Base-by-base conservation (phyloP, 2,113 vertebrate species). In the Panthera leo region DNA sequence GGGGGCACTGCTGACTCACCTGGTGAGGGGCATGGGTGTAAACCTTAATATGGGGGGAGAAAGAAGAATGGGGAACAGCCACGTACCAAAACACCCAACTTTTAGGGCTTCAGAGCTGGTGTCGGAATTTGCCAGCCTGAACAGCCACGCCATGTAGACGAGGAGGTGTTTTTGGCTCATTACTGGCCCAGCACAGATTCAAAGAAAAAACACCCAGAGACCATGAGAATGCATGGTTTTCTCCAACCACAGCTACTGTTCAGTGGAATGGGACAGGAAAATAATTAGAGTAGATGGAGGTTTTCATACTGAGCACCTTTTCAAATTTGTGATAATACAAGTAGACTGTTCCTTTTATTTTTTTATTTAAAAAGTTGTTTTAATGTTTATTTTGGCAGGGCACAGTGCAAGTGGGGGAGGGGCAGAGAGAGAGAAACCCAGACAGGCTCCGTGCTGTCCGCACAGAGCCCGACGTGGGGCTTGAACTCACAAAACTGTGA, bases 1-100 rank as follows among this genome's bases (percentile, higher is more conserved):
- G 65, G 53, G 5, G 36, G 53, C 53, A 45, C 7, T 61, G 70
- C 19, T 5, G 45, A 99, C 99, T 21, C 39, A 36, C 53, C 73
- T 0, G 5, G 67, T 2, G 2, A 76, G 23, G 42, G 42, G 6
- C 4, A 31, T 29, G 15, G 55, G 21, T 25, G 11, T 31, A 27
- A 85, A 48, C 31, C 4, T n/a, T 53, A 42, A 94, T 10, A 16
- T 9, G 19, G 19, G 27, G 19, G 31, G 39, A 75, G 68, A 76
- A 45, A 3, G 80, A 85, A 61, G 53, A 21, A 12, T 21, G n/a
- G 53, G 79, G 67, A 63, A 42, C 5, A 85, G 4, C 70, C 10
- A 27, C 27, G 5, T 27, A 58, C 79, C 79, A 27, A 39, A 58
- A 61, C 53, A 36, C 15, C 42, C 51, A 6, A 18, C 34, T 71